A percentile compares a stretch with the other conserved stretches of the same genome.
Evolutionary conservation across 2,888 invertebrate genomes (phyloP).

Genomic region (Trypoxylon attenuatum): DNA sequence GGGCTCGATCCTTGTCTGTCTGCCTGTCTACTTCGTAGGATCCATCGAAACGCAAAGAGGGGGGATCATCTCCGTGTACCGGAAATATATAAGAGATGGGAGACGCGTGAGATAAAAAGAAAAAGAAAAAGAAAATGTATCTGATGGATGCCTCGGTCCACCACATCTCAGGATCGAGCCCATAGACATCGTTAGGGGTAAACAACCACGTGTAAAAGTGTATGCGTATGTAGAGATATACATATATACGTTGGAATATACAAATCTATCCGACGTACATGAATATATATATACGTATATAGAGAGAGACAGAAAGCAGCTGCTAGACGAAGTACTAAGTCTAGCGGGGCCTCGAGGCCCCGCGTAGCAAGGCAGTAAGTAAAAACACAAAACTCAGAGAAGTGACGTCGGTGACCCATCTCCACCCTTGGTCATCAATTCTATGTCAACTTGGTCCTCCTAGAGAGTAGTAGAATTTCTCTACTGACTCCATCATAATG

Average conservation of each 20-base stretch:
- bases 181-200: not conserved
- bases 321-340: slow-evolving; percentile 52
- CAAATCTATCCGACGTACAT: not conserved
- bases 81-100: no score
- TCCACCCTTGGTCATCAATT: no score
- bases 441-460: no score
- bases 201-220: not conserved
- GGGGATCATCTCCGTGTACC: no score
- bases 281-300: slow-evolving; percentile 35
- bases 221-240: slow-evolving; percentile 7
- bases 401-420: slow-evolving; percentile 31
- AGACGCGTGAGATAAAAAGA: no score
- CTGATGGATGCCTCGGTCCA: no score
- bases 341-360: slow-evolving; percentile 49
- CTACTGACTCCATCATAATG: not conserved
- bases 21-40: not conserved
- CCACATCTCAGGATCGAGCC: not conserved
- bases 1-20: not conserved
- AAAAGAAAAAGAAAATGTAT: no score
- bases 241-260: slow-evolving; percentile 2
- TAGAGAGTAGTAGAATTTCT: no score
- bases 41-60: no score
- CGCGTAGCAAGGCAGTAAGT: slow-evolving; percentile 49
- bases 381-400: slow-evolving; percentile 40
- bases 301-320: slow-evolving; percentile 57